These are phyloP conservation scores for Tethea ocularis DNA, from an alignment of 2,888 invertebrate genomes.

Conservation along the genomic window DNA sequence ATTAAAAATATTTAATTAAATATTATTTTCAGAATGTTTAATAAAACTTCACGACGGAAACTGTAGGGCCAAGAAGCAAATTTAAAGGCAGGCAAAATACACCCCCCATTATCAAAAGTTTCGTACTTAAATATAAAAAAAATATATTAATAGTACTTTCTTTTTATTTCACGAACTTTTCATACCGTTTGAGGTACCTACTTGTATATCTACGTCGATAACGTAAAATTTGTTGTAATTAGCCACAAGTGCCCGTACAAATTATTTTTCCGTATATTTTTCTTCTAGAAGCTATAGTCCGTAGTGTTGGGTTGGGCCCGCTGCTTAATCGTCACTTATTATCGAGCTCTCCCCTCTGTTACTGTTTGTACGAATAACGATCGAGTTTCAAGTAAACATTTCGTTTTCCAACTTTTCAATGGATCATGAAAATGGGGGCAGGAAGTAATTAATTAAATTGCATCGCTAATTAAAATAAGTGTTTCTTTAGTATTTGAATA, in stretches of 20 bases:
- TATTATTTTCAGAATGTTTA: no score
- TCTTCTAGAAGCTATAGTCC: constrained; percentile 32
- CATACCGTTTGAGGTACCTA: no score
- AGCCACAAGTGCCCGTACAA: constrained; percentile 8
- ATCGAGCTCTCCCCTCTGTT: constrained; percentile 60
- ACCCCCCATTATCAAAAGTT: no score
- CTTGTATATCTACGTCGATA: not conserved
- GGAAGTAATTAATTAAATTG: constrained; percentile 15
- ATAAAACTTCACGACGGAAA: no score
- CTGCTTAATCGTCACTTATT: constrained; percentile 70
- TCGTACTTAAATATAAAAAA: no score
- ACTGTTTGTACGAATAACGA: constrained; percentile 54
- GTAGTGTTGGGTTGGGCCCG: constrained; percentile 46
- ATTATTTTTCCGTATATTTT: constrained; percentile 36
- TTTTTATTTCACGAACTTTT: no score
- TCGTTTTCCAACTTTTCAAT: constrained; percentile 44
- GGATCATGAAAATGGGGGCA: constrained; percentile 19
- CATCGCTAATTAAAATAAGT: not conserved
- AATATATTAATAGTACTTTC: no score
- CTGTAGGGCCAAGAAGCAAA: no score
- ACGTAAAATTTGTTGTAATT: constrained; percentile 1
- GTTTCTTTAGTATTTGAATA: not conserved
- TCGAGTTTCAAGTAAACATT: constrained; percentile 61
- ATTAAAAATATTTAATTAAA: no score
- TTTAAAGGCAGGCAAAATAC: no score